Base-by-base conservation (phyloP, 2,797 vertebrate species). In the Manis javanica region DNA sequence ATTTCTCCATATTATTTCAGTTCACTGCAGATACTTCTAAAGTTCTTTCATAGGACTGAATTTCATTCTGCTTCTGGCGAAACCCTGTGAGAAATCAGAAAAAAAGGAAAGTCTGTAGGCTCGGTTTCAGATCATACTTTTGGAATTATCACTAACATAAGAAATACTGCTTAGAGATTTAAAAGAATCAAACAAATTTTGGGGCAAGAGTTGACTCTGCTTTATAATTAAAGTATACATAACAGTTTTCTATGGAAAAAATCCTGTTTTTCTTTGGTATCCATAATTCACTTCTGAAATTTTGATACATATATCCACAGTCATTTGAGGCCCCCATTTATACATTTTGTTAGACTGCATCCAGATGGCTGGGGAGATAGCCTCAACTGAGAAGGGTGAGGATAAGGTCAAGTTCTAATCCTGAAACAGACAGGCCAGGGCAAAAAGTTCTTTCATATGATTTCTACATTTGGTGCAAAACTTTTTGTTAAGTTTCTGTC, bases 51-150 rank as follows among this genome's bases (percentile, higher is more conserved):
- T 69, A 71, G 9, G n/a, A 37, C 13, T 79, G 79, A 72, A 71
- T 91, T 92, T 95, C 66, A 91, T 71, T 96, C 74, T 96, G 15
- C 37, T 91, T 88, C 51, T 86, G 23, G 49, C 46, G 57, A 96
- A 63, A 57, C 34, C 21, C 18, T 81, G 75, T 95, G 68, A 88
- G 37, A 92, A 92, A 93, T 91, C 3, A 81, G 63, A 24, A 59
- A 68, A 68, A 66, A 75, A 39, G 5, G 55, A 51, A 94, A 72
- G 16, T 74, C 42, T 79, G 19, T 61, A 64, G 34, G 13, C 53
- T 81, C 90, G 46, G 59, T 64, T 91, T 95, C 29, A 66, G 49
- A 74, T 64, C 5, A 1, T 51, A 71, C 74, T 69, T 96, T 95
- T 84, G 57, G 59, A 55, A 5, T 88, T 29, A 83, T 91, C 23